These are phyloP conservation scores for Thamnophis elegans DNA, from an alignment of 2,797 vertebrate species.

Conservation along the genomic window DNA sequence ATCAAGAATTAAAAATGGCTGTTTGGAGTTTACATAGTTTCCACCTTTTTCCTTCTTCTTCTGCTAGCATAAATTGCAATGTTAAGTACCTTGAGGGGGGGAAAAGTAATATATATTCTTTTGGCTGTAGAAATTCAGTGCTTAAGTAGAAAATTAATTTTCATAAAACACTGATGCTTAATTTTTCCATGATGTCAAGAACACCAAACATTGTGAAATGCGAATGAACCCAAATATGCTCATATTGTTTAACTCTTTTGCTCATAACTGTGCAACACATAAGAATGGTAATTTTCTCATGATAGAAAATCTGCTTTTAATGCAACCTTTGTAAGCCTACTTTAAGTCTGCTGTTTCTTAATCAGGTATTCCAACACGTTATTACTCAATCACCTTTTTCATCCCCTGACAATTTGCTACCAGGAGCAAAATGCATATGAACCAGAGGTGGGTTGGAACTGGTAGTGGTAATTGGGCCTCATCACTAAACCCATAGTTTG, in stretches of 20 bases:
- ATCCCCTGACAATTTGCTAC: background rate
- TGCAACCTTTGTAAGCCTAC: background rate
- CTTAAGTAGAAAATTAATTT: slow-evolving; percentile 6
- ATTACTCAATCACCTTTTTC: background rate
- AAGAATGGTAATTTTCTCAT: background rate
- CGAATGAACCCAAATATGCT: background rate
- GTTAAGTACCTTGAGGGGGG: background rate
- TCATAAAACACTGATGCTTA: background rate
- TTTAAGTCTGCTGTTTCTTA: background rate
- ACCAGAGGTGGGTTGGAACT: background rate
- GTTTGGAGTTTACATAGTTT: background rate
- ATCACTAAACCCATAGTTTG: no score
- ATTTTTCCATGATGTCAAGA: background rate
- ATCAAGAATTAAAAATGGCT: slow-evolving; percentile 17
- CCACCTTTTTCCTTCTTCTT: background rate
- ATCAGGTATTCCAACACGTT: background rate
- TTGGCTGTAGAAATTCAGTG: slow-evolving; percentile 3
- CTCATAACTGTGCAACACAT: background rate
- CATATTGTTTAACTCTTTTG: background rate
- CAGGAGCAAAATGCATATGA: background rate
- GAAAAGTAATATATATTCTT: background rate
- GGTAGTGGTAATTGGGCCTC: no score
- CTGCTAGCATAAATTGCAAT: background rate
- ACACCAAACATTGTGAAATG: background rate
- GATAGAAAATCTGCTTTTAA: background rate